Evolutionary conservation across 2,888 invertebrate genomes (phyloP), one percentile per base, ranked within the genome.

Genomic region (Lydus trimaculatus): DNA sequence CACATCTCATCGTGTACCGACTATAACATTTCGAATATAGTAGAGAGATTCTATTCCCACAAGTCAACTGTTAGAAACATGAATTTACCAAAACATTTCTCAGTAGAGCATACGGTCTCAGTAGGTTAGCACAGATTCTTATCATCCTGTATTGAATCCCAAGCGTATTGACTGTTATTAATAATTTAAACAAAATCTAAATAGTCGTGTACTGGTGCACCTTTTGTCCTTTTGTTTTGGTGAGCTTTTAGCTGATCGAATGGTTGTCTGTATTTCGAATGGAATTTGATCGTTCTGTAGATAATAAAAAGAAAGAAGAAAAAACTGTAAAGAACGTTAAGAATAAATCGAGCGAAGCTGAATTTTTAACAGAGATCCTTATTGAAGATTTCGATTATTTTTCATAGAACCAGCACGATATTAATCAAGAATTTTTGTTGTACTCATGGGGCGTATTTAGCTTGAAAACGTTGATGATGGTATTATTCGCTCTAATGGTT

Each of bases 81-180:
- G 79, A 80, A 82, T 82, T 82, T 82, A 78, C 79, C 76, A 79
- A 79, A 76, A 77, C 80, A 81, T 82, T 82, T 81, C 81, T 81
- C 82, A 80, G 75, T 75, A 76, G 69, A 76, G 76, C 75, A 75
- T 73, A 73, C 67, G 76, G 76, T 73, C 75, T 76, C 75, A 64
- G 69, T 75, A 74, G 73, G 74, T 77, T 73, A 71, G 74, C 75
- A 70, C 75, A 76, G 78, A 79, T 76, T 77, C 75, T 70, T n/a
- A 25, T 28, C 28, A 11, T 1, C 74, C 71, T 71, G 70, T 75
- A 72, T 73, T 72, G 69, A 68, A 73, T 75, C 76, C 73, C 77
- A 64, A 65, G 75, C 73, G 78, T 69, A 71, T 66, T 67, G 72
- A 69, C 75, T 68, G 76, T 76, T 79, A 79, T 80, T 80, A 80